phyloP scores from a whole-genome alignment of 2,113 vertebrate genomes.

The Hippopotamus amphibius region DNA sequence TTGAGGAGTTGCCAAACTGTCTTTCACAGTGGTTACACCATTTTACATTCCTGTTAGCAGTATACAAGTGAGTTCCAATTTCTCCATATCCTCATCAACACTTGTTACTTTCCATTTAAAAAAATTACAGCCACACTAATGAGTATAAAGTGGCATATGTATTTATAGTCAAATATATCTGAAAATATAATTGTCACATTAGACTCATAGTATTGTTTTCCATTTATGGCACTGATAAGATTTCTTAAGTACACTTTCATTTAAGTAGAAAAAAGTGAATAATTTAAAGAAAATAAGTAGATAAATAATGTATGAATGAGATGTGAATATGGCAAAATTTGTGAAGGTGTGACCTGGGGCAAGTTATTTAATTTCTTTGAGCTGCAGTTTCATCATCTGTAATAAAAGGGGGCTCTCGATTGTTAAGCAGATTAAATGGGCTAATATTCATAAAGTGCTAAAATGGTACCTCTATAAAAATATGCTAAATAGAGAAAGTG shows the following conservation, averaged over 20 bases:
- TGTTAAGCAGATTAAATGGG: neutral
- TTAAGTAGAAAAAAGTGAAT: conserved; percentile 2
- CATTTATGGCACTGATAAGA: neutral
- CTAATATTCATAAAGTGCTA: neutral
- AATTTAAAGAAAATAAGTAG: neutral
- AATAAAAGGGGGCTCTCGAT: neutral
- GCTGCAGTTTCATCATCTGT: neutral
- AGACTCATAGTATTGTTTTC: neutral
- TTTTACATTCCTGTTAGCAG: neutral
- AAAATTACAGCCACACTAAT: neutral
- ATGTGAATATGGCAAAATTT: neutral
- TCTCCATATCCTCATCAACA: neutral
- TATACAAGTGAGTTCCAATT: neutral
- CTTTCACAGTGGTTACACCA: neutral
- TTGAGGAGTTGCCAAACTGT: neutral
- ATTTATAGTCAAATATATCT: neutral
- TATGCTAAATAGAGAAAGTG: neutral
- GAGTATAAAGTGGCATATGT: neutral
- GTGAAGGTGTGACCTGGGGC: neutral
- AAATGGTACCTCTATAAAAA: neutral
- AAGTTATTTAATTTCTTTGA: conserved; percentile 1
- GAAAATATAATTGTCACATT: neutral
- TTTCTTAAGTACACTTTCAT: neutral
- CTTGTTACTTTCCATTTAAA: neutral
- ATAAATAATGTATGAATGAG: neutral